These are phyloP conservation scores for Stylophora pistillata DNA, from an alignment of 64 coral and sea anemone genomes.

Conservation along the genomic window DNA sequence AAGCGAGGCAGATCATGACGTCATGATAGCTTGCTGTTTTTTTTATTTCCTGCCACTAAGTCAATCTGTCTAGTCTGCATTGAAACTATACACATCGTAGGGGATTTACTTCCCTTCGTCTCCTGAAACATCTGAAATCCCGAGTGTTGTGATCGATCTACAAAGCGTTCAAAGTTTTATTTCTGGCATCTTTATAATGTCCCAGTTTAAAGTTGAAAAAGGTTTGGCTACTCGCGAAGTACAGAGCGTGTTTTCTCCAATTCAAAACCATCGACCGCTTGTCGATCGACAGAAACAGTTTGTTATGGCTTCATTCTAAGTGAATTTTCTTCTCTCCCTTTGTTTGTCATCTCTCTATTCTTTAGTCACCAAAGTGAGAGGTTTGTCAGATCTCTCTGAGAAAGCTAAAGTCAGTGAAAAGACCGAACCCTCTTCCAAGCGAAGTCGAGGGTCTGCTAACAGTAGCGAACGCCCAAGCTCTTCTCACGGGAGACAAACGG, in stretches of 20 bases:
- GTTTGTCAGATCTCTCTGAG: conserved; percentile 52
- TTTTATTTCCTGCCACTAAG: conserved; percentile 9
- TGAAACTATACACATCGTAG: conserved; percentile 14
- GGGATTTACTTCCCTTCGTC: conserved; percentile 9
- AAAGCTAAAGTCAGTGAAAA: conserved; percentile 32
- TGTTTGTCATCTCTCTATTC: conserved; percentile 10
- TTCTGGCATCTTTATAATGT: conserved; percentile 43
- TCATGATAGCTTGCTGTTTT: not conserved
- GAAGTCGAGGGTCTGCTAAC: conserved; percentile 15
- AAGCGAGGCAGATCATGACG: conserved; percentile 32
- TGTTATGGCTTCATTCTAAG: conserved; percentile 14
- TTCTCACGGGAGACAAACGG: not conserved
- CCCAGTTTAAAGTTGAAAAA: conserved; percentile 72
- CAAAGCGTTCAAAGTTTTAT: not conserved
- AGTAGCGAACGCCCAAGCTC: conserved; percentile 26
- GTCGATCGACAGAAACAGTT: not conserved
- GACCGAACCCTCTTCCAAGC: conserved; percentile 21
- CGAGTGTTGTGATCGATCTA: conserved; percentile 15
- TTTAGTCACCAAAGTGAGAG: conserved; percentile 63
- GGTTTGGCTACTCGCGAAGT: conserved; percentile 14
- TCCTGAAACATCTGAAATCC: conserved; percentile 50
- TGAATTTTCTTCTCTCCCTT: conserved; percentile 16
- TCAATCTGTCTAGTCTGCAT: conserved; percentile 27
- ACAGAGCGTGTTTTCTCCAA: not conserved
- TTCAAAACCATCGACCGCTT: not conserved